A percentile compares a stretch with the other conserved stretches of the same genome.
phyloP scores from a whole-genome alignment of 2,888 invertebrate genomes.

The Patella caerulea region DNA sequence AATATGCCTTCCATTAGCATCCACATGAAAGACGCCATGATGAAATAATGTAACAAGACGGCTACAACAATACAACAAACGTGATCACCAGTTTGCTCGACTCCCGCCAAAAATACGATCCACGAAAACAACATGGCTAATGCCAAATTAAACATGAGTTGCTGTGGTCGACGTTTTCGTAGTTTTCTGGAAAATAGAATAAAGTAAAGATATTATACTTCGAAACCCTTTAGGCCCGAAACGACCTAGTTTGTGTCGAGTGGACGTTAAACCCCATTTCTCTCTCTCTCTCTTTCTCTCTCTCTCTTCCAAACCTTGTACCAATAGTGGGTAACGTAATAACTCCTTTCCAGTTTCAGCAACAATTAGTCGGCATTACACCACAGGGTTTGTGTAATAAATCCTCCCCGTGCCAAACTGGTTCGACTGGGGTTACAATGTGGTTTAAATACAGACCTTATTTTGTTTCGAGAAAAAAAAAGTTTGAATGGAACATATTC shows the following conservation, averaged over 20 bases:
- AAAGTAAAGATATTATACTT: neutral
- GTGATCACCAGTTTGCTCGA: slow-evolving; percentile 62
- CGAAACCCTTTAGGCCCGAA: too few relatives aligned
- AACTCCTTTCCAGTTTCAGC: neutral
- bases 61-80: slow-evolving; percentile 76
- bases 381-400: too few relatives aligned
- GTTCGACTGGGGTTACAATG: too few relatives aligned
- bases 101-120: slow-evolving; percentile 70
- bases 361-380: too few relatives aligned
- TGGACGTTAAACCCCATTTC: too few relatives aligned
- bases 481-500: too few relatives aligned
- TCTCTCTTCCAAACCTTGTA: neutral
- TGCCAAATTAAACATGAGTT: slow-evolving; percentile 79
- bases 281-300: too few relatives aligned
- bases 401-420: too few relatives aligned
- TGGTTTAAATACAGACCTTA: too few relatives aligned
- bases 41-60: slow-evolving; percentile 78
- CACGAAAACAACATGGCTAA: slow-evolving; percentile 77
- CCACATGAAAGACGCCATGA: slow-evolving; percentile 75
- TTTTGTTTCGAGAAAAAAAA: too few relatives aligned
- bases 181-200: slow-evolving; percentile 71
- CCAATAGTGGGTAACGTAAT: neutral
- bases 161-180: slow-evolving; percentile 78
- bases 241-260: too few relatives aligned
- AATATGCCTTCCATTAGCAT: slow-evolving; percentile 80